Evolutionary conservation across 1,140 invertebrate genomes (phyloP), one percentile per base, ranked within the genome.

Genomic region (Oppia nitens): DNA sequence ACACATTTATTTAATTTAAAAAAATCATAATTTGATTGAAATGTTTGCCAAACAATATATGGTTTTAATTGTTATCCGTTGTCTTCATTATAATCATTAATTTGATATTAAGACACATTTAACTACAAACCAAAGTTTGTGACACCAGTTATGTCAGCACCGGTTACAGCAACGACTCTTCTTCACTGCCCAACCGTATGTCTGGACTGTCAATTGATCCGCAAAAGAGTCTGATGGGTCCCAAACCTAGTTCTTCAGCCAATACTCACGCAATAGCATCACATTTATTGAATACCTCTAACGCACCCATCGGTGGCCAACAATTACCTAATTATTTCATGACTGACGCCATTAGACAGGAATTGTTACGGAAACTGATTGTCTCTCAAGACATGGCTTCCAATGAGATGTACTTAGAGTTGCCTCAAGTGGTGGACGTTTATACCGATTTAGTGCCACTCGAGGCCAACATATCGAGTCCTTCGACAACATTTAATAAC

Each of bases 361-460:
- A 54, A 53, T 12, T 62, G 23, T 23, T 57, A 20, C 53, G 24
- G 47, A 29, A 51, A 25, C 24, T 62, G n/a, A 23, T 17, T 45
- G 20, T 61, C 23, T 25, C 23, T 3, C 53, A 29, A 47, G 60
- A 45, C 17, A 24, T 53, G 23, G 1, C 23, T 6, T n/a, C 2
- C 50, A 32, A 47, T 45, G 61, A 61, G 20, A 55, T 59, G n/a
- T 62, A 55, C 64, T 55, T 64, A 69, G 88, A 92, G 68, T 71
- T 94, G 59, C 91, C 90, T 0, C 72, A 77, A 57, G 82, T 85
- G 68, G n/a, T n/a, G n/a, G 89, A 94, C 66, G 86, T 84, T 68
- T 97, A 92, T 71, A 81, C 87, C 59, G 85, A 93, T 53, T 68
- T 96, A 24, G 82, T 82, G 66, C 90, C 89, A 0, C 69, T 96